Conservation (phyloP, 1,140 invertebrate genomes). For the Drosophila repletoides region DNA sequence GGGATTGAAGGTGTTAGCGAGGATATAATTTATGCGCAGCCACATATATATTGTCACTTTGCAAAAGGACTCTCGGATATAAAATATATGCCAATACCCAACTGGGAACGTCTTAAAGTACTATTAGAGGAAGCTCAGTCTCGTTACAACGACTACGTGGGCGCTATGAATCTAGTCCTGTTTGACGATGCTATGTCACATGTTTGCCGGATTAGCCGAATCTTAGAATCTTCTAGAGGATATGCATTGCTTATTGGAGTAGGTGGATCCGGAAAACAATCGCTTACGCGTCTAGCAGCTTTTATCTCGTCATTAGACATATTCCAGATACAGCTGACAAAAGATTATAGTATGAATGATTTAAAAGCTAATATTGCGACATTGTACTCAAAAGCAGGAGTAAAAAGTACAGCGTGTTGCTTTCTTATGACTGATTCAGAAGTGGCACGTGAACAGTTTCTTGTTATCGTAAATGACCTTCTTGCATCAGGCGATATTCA, state of each 20-base stretch:
- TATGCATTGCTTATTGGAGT: constrained; percentile 96
- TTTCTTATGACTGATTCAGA: constrained; percentile 98
- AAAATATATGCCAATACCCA: constrained; percentile 92
- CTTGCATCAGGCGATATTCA: constrained; percentile 96
- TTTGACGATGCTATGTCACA: constrained; percentile 98
- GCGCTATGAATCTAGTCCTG: constrained; percentile 96
- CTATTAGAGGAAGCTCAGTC: constrained; percentile 91
- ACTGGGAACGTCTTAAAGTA: constrained; percentile 89
- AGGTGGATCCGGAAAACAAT: constrained; percentile 97
- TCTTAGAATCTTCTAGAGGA: constrained; percentile 94
- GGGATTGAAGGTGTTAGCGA: constrained; percentile 90
- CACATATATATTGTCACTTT: constrained; percentile 95
- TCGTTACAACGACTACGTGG: constrained; percentile 92
- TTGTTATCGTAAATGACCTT: constrained; percentile 97
- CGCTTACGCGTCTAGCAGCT: constrained; percentile 92
- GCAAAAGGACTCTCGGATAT: constrained; percentile 94
- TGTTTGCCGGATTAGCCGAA: constrained; percentile 95
- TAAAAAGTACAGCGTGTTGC: constrained; percentile 93
- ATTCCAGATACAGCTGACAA: constrained; percentile 94
- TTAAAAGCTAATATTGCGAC: constrained; percentile 91
- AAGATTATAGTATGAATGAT: constrained; percentile 93
- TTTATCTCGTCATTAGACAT: constrained; percentile 95
- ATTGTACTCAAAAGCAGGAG: constrained; percentile 93
- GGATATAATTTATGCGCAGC: constrained; percentile 86
- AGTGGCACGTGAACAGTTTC: constrained; percentile 93